Evolutionary conservation across 2,113 vertebrate species (phyloP).

Genomic region (Copsychus sechellarum): DNA sequence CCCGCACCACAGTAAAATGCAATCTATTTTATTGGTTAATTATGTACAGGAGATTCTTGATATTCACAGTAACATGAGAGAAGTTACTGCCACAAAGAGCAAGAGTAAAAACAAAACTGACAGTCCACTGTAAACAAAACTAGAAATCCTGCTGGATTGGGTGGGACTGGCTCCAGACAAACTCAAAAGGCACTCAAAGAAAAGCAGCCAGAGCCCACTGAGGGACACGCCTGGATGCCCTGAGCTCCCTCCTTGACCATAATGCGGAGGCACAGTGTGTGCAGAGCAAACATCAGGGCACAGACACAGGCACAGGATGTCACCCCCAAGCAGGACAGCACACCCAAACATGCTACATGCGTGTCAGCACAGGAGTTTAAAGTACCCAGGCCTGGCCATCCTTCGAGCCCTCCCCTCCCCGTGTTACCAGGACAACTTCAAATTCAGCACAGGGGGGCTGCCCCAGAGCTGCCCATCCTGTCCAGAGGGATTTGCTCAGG

Average conservation of each 20-base stretch:
- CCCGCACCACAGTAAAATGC: conserved; percentile 12
- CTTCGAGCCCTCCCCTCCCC: background rate
- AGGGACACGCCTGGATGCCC: background rate
- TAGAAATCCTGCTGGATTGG: background rate
- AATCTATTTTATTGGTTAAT: conserved; percentile 62
- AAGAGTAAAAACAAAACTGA: conserved; percentile 8
- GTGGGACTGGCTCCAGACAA: conserved; percentile 3
- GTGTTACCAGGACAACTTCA: background rate
- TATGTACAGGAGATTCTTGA: conserved; percentile 50
- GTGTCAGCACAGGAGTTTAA: accelerated
- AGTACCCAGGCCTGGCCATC: background rate
- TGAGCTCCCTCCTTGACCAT: background rate
- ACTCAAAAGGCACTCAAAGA: conserved; percentile 51
- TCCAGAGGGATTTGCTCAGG: background rate
- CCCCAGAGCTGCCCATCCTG: background rate
- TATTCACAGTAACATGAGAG: conserved; percentile 22
- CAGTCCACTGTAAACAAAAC: conserved; percentile 53
- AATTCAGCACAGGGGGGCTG: background rate
- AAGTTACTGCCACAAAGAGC: conserved; percentile 12
- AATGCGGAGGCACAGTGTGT: accelerated
- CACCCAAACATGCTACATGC: background rate
- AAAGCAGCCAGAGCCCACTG: background rate
- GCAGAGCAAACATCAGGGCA: background rate
- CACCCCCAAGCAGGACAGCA: background rate
- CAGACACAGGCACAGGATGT: background rate